Percentiles rank a stretch among this genome's conserved stretches.
Conservation (phyloP, 2,888 invertebrate genomes). For the Caenorhabditis doughertyi region DNA sequence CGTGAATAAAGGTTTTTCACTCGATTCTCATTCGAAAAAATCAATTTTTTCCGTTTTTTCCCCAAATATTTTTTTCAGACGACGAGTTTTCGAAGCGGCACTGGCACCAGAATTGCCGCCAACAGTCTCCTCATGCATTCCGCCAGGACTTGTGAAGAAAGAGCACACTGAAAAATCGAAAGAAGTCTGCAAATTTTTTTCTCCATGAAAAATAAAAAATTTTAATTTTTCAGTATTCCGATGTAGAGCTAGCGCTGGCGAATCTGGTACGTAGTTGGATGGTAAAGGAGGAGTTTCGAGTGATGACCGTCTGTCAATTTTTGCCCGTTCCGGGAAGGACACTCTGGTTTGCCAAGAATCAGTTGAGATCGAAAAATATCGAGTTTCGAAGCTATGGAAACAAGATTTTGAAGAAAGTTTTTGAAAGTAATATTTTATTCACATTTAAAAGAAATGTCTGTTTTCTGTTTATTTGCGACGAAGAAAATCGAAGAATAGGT, state of each 20-base stretch:
- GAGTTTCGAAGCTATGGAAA: constrained; percentile 77
- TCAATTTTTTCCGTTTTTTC: too few species aligned
- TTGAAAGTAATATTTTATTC: constrained; percentile 71
- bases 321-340: constrained; percentile 76
- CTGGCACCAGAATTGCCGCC: constrained; percentile 75
- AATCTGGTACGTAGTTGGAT: constrained; percentile 77
- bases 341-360: constrained; percentile 78
- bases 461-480: too few species aligned
- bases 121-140: constrained; percentile 59
- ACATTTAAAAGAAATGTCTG: too few species aligned
- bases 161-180: constrained; percentile 48
- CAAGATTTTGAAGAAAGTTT: constrained; percentile 78
- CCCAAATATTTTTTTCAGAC: too few species aligned
- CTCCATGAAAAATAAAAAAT: background rate
- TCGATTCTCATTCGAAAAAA: too few species aligned
- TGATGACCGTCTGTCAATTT: constrained; percentile 80
- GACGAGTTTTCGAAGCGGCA: constrained; percentile 78
- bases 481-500: too few species aligned
- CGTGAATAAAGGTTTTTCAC: too few species aligned
- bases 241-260: constrained; percentile 78
- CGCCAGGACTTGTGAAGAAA: constrained; percentile 61
- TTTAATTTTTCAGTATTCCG: constrained; percentile 75
- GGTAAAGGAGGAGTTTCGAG: constrained; percentile 75
- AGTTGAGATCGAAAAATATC: constrained; percentile 78
- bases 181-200: constrained; percentile 38